Base-by-base conservation (phyloP, 2,113 vertebrate genomes). In the Oenanthe oenanthe region DNA sequence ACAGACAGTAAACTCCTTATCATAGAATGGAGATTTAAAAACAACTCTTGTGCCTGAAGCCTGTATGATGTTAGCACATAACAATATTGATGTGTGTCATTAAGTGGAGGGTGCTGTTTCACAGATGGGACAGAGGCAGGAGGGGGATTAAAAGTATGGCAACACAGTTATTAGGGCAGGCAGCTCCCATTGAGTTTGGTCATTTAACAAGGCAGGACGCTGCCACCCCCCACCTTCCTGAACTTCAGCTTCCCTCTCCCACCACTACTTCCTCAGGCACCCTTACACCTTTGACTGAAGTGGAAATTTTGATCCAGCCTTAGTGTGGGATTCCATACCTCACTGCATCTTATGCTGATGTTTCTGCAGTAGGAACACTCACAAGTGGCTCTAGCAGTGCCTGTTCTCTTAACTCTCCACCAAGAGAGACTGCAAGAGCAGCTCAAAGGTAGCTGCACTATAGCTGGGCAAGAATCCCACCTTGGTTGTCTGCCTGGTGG, bases 331-430 rank as follows among this genome's bases (percentile, higher is more conserved):
- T 31, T 82, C 48, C 5, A 7, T 28, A 77, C 9, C 45, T 31
- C 66, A 34, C 13, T 28, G n/a, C 7, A 8, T 19, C 38, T 54
- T 42, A 65, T 0, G 0, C 42, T 50, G 70, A 57, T 15, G 34
- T 31, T 89, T 83, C 42, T 73, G 50, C 15, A 15, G 50, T 8
- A 50, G 50, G 74, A 29, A 73, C 2, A 0, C 19, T 53, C 54
- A 45, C 26, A 3, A 43, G 56, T 17, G 32, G 32, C 58, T 88
- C 62, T 8, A 47, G 50, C 83, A 61, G 34, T 45, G 84, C 63
- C 60, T 78, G 60, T 22, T 83, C 48, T 80, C 67, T 31, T 58
- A 75, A 61, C n/a, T 61, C 32, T n/a, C 57, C 32, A 25, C 50
- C 58, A 53, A 76, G 29, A 73, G 14, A 84, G 36, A 40, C 1